A percentile compares a stretch with the other conserved stretches of the same genome.
Evolutionary conservation across 2,797 vertebrate species (phyloP).

Genomic region (Sorex maritimensis): DNA sequence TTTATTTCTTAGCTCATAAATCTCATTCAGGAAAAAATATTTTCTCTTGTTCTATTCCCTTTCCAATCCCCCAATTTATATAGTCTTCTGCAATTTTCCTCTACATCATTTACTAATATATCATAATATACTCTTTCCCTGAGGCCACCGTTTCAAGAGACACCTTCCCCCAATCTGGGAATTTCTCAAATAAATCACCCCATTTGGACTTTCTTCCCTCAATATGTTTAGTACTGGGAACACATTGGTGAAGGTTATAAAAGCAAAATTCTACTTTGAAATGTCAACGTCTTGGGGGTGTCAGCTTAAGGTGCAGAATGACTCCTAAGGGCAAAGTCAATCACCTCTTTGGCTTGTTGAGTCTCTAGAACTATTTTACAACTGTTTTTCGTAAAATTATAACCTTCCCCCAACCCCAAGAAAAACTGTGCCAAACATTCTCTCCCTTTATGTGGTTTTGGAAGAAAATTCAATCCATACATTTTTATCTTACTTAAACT

Average conservation of each 20-base stretch:
- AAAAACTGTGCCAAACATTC: conserved; percentile 69
- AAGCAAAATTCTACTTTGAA: conserved; percentile 79
- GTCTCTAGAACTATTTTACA: conserved; percentile 76
- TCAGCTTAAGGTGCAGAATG: conserved; percentile 68
- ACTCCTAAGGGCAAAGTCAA: conserved; percentile 80
- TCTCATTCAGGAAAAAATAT: conserved; percentile 76
- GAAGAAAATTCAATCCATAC: conserved; percentile 70
- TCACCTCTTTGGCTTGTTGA: conserved; percentile 71
- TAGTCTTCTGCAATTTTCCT: conserved; percentile 61
- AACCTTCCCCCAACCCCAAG: not conserved
- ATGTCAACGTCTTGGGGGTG: conserved; percentile 66
- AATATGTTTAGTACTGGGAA: conserved; percentile 76
- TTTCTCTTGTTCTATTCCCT: conserved; percentile 62
- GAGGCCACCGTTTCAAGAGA: conserved; percentile 80
- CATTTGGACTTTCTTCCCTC: conserved; percentile 71
- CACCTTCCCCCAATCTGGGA: conserved; percentile 69
- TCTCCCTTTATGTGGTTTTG: conserved; percentile 79
- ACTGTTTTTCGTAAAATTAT: conserved; percentile 83
- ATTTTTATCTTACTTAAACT: conserved; percentile 78
- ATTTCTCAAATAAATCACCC: conserved; percentile 82
- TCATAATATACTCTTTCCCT: conserved; percentile 75
- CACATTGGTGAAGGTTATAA: conserved; percentile 69
- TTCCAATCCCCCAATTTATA: conserved; percentile 67
- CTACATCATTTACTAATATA: conserved; percentile 76
- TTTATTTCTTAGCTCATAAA: conserved; percentile 77